Base-by-base conservation (phyloP, 1,140 invertebrate genomes). In the Sycophila sp. region DNA sequence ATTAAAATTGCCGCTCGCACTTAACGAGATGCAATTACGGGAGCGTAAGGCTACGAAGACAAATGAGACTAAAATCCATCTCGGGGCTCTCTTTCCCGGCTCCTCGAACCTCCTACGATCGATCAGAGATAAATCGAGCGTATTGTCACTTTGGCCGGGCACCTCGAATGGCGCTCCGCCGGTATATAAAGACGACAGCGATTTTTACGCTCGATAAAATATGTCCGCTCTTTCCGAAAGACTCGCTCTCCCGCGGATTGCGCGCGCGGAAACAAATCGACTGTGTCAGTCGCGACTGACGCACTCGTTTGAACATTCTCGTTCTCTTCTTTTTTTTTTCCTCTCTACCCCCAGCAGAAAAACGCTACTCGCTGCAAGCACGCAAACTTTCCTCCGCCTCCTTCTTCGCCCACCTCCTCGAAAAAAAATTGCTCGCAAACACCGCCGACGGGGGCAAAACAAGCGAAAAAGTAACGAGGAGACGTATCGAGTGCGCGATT, bases 121-220 rank as follows among this genome's bases (percentile, higher is more conserved):
- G 60, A 63, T 63, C 45, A 8, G 2, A 64, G 63, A 40, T 42
- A 53, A 55, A 55, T 65, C 53, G 40, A 28, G 13, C 42, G 56
- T 32, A 60, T 60, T 60, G 32, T 40, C 66, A 58, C 28, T 38
- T 51, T 58, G 49, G 30, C 45, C 28, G 13, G 17, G 55, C 26
- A 26, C 51, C 28, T 22, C 51, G 13, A 47, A 36, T n/a, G 22
- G 11, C 49, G 26, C 32, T 68, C 51, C 49, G 17, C 28, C 28
- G 19, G 26, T 63, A 63, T 56, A 58, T 56, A 58, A 58, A 67
- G 64, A 67, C 38, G 64, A 58, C 38, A 67, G 42, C 40, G 36
- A 69, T 69, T 62, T 51, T 69, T 38, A 62, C 68, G 38, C 34
- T 63, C 49, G 68, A 69, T 63, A 45, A 69, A 69, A 62, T 56